Conservation (phyloP, 2,888 invertebrate genomes). For the Tanytarsus gracilentus region DNA sequence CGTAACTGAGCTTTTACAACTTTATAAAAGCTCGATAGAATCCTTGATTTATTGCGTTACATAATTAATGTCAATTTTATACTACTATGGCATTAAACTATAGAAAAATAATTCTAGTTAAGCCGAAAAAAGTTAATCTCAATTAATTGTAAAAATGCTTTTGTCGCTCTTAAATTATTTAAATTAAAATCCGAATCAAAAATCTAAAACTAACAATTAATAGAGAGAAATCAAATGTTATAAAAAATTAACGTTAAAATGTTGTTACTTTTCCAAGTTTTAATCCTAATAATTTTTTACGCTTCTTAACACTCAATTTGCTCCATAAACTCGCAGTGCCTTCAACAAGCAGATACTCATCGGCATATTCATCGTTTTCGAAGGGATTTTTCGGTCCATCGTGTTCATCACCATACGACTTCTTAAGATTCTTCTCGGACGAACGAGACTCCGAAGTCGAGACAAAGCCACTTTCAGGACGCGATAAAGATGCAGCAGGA, state of each 20-base stretch:
- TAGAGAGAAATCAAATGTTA: no score
- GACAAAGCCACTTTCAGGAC: slow-evolving; percentile 70
- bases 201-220: no score
- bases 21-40: no score
- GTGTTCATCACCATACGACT: slow-evolving; percentile 41
- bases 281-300: slow-evolving; percentile 57
- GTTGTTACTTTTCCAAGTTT: slow-evolving; percentile 64
- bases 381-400: slow-evolving; percentile 24
- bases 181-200: no score
- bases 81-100: no score
- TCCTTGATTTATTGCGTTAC: no score
- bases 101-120: no score
- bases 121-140: no score
- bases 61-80: no score
- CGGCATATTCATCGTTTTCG: slow-evolving; percentile 44
- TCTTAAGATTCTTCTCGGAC: slow-evolving; percentile 40
- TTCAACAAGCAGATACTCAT: slow-evolving; percentile 54
- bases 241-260: slow-evolving; percentile 43
- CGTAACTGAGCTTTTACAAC: no score
- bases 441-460: slow-evolving; percentile 52
- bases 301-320: slow-evolving; percentile 61
- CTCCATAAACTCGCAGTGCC: slow-evolving; percentile 57
- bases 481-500: slow-evolving; percentile 52
- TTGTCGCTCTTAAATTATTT: no score
- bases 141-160: no score